Evolutionary conservation across 1,140 invertebrate species (phyloP).

Genomic region (Elymnias hypermnestra): DNA sequence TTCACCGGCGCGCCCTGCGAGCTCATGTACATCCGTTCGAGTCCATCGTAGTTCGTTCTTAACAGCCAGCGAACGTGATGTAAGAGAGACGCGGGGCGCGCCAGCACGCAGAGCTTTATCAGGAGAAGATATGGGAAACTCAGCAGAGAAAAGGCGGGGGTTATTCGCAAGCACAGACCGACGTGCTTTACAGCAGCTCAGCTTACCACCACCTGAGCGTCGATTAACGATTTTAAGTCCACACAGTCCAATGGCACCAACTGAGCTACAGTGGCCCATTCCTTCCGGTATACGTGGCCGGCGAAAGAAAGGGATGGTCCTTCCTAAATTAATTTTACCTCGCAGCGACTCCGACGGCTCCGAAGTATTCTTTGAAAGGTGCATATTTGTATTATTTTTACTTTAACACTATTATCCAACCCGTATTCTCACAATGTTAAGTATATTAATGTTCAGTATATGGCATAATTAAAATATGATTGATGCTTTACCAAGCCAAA

Average conservation of each 20-base stretch:
- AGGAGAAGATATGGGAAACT: constrained; percentile 76
- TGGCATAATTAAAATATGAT: too few relatives aligned
- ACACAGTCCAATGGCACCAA: constrained; percentile 80
- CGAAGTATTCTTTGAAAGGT: constrained; percentile 78
- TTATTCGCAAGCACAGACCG: constrained; percentile 81
- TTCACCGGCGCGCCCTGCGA: constrained; percentile 61
- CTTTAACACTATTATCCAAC: neutral
- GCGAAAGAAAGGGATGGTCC: constrained; percentile 83
- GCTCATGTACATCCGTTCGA: constrained; percentile 68
- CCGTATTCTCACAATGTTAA: too few relatives aligned
- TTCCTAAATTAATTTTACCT: constrained; percentile 85
- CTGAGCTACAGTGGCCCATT: constrained; percentile 79
- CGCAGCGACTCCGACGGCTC: constrained; percentile 82
- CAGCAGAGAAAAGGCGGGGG: constrained; percentile 80
- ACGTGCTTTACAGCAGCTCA: constrained; percentile 80
- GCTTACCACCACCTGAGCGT: constrained; percentile 80
- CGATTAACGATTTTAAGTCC: constrained; percentile 85
- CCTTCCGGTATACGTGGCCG: constrained; percentile 79
- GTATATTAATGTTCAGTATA: too few relatives aligned
- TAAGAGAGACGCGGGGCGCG: constrained; percentile 78
- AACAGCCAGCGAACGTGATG: constrained; percentile 80
- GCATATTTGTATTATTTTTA: constrained; percentile 19
- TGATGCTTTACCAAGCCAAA: too few relatives aligned
- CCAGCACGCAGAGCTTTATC: constrained; percentile 77
- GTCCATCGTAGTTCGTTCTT: constrained; percentile 75